These are phyloP conservation scores for Epizoanthus scotinus DNA, from an alignment of 92 coral and sea anemone species.

Conservation along the genomic window DNA sequence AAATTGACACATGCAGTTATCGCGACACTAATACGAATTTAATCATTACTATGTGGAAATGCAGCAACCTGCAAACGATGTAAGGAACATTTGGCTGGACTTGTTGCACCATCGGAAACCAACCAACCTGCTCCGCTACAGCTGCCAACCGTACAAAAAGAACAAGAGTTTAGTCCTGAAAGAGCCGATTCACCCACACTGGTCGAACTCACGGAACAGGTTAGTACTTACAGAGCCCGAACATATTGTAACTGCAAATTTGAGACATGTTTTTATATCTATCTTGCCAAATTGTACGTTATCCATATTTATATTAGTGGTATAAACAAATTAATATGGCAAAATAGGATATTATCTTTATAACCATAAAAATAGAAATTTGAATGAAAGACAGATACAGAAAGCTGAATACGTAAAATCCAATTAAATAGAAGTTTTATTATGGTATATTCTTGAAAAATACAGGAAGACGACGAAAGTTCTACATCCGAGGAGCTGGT, in stretches of 20 bases:
- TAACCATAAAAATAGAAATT: background rate
- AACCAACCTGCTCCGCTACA: slow-evolving; percentile 15
- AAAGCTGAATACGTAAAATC: background rate
- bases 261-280: too few relatives aligned
- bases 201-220: slow-evolving; percentile 12
- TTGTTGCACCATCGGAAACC: slow-evolving; percentile 19
- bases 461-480: slow-evolving; percentile 34
- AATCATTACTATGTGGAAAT: slow-evolving; percentile 9
- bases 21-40: background rate
- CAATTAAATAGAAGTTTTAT: background rate
- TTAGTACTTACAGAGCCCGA: slow-evolving; percentile 24
- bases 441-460: background rate
- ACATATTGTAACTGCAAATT: too few relatives aligned
- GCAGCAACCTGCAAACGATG: slow-evolving; percentile 41
- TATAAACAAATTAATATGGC: too few relatives aligned
- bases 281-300: too few relatives aligned
- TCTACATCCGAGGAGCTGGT: slow-evolving; percentile 34
- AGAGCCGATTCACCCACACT: slow-evolving; percentile 6
- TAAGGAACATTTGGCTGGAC: slow-evolving; percentile 28
- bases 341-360: too few relatives aligned
- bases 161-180: slow-evolving; percentile 14
- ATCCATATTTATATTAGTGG: too few relatives aligned
- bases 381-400: background rate
- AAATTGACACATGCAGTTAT: background rate
- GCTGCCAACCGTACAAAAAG: slow-evolving; percentile 16